A percentile compares a stretch with the other conserved stretches of the same genome.
phyloP scores from a whole-genome alignment of 1,140 invertebrate genomes.

The Oppia nitens region DNA sequence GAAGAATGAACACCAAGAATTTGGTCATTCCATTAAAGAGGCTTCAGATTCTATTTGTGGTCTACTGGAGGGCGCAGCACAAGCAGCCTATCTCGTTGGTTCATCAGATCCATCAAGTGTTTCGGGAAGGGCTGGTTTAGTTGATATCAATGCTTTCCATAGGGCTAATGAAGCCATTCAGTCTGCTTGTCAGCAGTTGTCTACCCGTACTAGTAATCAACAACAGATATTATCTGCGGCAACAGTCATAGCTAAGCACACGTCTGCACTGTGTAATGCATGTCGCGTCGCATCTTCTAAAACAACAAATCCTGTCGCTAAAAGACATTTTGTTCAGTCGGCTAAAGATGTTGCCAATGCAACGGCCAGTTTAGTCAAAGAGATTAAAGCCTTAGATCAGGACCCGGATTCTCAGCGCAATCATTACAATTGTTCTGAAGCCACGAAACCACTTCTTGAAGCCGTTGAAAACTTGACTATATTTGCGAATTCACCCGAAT shows the following conservation, averaged over 20 bases:
- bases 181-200: slow-evolving; percentile 60
- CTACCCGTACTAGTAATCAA: slow-evolving; percentile 54
- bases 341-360: slow-evolving; percentile 94
- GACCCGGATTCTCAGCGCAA: slow-evolving; percentile 56
- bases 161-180: slow-evolving; percentile 75
- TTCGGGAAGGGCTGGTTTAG: slow-evolving; percentile 72
- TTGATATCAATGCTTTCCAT: slow-evolving; percentile 76
- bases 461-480: slow-evolving; percentile 81
- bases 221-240: slow-evolving; percentile 76
- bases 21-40: slow-evolving; percentile 63
- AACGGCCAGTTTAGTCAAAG: slow-evolving; percentile 80
- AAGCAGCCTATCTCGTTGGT: slow-evolving; percentile 78
- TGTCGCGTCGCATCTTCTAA: slow-evolving; percentile 80
- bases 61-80: slow-evolving; percentile 75
- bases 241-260: slow-evolving; percentile 88
- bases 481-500: slow-evolving; percentile 84
- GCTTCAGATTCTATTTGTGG: slow-evolving; percentile 76
- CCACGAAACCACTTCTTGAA: slow-evolving; percentile 67
- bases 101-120: slow-evolving; percentile 75
- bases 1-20: slow-evolving; percentile 64
- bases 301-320: slow-evolving; percentile 79
- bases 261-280: slow-evolving; percentile 82
- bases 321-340: slow-evolving; percentile 89
- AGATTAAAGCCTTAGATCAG: slow-evolving; percentile 75
- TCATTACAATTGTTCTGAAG: slow-evolving; percentile 51